Conservation (phyloP, 2,888 invertebrate genomes). For the Tenodera sinensis region DNA sequence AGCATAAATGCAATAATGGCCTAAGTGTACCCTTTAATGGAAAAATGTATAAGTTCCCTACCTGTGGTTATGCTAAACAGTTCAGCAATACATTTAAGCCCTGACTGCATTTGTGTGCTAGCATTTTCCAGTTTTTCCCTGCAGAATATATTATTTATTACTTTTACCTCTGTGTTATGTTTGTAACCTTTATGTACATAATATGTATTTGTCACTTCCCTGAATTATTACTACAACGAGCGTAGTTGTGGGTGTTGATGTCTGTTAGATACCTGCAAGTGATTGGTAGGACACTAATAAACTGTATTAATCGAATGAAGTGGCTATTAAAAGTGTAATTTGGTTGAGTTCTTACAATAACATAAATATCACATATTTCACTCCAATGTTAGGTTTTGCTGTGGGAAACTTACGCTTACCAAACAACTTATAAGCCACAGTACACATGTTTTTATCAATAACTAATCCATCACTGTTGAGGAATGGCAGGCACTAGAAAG, state of each 20-base stretch:
- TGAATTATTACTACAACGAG: background rate
- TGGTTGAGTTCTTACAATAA: background rate
- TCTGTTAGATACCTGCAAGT: background rate
- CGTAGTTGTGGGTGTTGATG: background rate
- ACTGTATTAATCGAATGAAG: background rate
- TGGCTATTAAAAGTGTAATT: background rate
- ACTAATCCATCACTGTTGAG: background rate
- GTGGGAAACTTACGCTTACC: background rate
- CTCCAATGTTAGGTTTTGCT: background rate
- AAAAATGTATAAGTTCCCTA: background rate
- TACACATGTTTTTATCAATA: background rate
- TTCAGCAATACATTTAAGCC: background rate
- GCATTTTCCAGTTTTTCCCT: background rate
- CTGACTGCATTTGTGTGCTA: background rate
- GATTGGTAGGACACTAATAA: background rate
- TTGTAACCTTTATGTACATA: background rate
- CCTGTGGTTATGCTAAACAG: background rate
- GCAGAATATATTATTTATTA: background rate
- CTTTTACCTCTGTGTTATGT: background rate
- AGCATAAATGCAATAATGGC: background rate
- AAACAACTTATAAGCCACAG: conserved; percentile 5
- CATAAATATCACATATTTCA: background rate
- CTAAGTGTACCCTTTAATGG: background rate
- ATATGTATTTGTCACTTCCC: conserved; percentile 12
- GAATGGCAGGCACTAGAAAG: conserved; percentile 23